These are phyloP conservation scores for Pachyrhynchus sulphureomaculatus DNA, from an alignment of 1,140 invertebrate species.

Conservation along the genomic window DNA sequence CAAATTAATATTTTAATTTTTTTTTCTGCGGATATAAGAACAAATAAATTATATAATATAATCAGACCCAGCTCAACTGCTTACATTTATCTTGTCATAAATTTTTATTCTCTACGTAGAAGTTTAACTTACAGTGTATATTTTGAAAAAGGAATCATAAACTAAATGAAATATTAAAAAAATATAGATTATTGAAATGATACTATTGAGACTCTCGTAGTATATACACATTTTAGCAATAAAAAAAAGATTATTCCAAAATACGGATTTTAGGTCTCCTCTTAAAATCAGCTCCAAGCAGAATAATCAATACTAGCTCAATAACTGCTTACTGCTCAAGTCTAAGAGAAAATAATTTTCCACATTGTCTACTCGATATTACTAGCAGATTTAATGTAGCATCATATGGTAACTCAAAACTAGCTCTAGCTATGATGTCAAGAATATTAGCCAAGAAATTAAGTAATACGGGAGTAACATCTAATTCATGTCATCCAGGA, in stretches of 20 bases:
- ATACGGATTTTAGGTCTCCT: constrained; percentile 3
- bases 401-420: constrained; percentile 40
- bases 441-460: constrained; percentile 38
- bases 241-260: neutral
- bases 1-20: no score
- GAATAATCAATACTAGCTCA: constrained; percentile 8
- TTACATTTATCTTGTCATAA: no score
- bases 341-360: neutral
- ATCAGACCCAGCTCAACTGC: no score
- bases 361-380: neutral
- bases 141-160: no score
- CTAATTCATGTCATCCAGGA: constrained; percentile 57
- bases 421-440: constrained; percentile 38
- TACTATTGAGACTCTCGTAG: no score
- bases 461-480: constrained; percentile 46
- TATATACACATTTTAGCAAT: neutral
- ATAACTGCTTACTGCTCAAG: neutral
- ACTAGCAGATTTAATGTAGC: neutral
- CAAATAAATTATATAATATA: no score
- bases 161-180: no score
- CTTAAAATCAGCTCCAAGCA: neutral
- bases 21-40: no score
- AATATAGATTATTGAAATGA: no score
- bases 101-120: no score
- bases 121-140: no score